Evolutionary conservation across 2,888 invertebrate genomes (phyloP), one percentile per base, ranked within the genome.

Genomic region (Ophonus ardosiacus): DNA sequence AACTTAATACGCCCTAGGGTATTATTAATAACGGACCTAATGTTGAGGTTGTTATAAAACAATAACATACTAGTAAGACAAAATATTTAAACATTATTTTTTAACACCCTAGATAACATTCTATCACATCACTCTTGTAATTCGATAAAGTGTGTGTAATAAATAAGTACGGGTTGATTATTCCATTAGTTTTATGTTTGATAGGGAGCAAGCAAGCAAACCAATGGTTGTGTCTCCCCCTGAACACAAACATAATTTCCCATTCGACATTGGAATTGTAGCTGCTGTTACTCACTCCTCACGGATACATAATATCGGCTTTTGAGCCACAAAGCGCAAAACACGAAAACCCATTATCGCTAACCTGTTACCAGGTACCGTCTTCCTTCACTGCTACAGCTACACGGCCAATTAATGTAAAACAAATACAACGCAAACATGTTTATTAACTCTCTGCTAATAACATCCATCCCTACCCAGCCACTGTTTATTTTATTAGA

Each of bases 401-500:
- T 18, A 74, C 71, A 74, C 71, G 18, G 38, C 21, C 74, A 71
- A 57, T 59, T 57, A 82, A 61, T 82, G 82, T 74, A 82, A 82
- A 74, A 82, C 56, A 81, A 81, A 81, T 81, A 81, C 68, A 43
- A 21, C 43, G 51, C 81, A 81, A 51, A 51, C 63, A 68, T 74
- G 82, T 82, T 71, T 82, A 82, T 74, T 82, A 78, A 78, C 56
- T 78, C 40, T 78, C 59, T 24, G 65, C 68, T 84, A 84, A 63
- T 40, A 51, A 18, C 21, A 24, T 17, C 78, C 63, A 84, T 61
- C 76, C 13, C 24, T 51, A 84, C 43, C 78, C 76, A 84, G 43
- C 84, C 61, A 51, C 78, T 84, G 84, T 84, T 84, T 76, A 78
- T 84, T 84, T 51, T 78, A 84, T 84, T 71, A 61, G 78, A 63